Evolutionary conservation across 2,888 invertebrate species (phyloP), one percentile per base, ranked within the genome.

Genomic region (Pyrocoelia pectoralis): DNA sequence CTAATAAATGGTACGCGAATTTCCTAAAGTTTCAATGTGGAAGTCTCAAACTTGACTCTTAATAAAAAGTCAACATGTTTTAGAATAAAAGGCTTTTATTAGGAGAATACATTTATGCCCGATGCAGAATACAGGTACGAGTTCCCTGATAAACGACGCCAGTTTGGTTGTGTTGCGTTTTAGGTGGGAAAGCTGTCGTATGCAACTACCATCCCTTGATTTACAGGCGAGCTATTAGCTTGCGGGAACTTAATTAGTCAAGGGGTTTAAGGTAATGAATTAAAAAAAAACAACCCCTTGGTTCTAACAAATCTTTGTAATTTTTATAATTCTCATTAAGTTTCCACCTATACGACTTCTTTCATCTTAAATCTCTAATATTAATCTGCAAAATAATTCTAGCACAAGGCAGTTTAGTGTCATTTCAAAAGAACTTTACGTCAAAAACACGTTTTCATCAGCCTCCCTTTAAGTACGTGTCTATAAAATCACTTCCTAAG

Each of bases 131-230:
- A 28, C 57, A 61, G 61, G 65, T 65, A 65, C 52, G 50, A 54
- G 56, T 55, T 50, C 13, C 18, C 55, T 61, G 61, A 65, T 61
- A 60, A 60, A 65, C 65, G 56, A 48, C 56, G 56, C 60, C 60
- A 58, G 53, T 58, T 65, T 59, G 60, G 56, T 33, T 50, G 56
- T 61, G 60, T 59, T 64, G 59, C 58, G 55, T 64, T 64, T 65
- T 60, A 43, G 51, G 56, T 60, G 56, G 56, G 60, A 65, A 65
- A 65, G 48, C 65, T 65, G 65, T 60, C 65, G 56, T 60, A 55
- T 65, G 65, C 65, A 65, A 48, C 29, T 46, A 48, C 56, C 46
- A 51, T 60, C 41, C 15, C 60, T 48, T 60, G 65, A 65, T 65
- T 65, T 65, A 61, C 49, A 54, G 57, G 49, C 48, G 55, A 61